Percentiles rank a stretch among this genome's conserved stretches.
phyloP scores from a whole-genome alignment of 2,888 invertebrate species.

The Carpatolechia fugitivella region DNA sequence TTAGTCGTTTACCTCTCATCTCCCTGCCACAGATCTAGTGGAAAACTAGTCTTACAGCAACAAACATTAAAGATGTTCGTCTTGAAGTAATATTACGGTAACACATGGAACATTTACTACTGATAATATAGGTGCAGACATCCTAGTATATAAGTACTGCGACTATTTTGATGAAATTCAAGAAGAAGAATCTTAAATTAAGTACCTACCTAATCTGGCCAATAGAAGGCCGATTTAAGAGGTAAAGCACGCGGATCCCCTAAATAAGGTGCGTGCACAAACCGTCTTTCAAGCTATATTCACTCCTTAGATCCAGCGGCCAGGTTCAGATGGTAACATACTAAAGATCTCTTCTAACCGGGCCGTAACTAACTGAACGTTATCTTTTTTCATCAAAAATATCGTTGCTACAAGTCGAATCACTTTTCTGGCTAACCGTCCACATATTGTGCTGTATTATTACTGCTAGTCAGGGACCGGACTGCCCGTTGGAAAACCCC shows the following conservation, averaged over 20 bases:
- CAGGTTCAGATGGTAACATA: constrained; percentile 6
- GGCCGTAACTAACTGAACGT: background rate
- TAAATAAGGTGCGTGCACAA: background rate
- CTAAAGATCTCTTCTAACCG: background rate
- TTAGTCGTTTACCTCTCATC: no score
- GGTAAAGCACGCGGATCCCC: no score
- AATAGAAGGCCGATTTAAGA: background rate
- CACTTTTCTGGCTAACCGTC: no score
- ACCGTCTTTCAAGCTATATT: background rate
- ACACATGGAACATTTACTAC: background rate
- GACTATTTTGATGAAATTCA: background rate
- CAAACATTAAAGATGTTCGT: no score
- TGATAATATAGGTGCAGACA: background rate
- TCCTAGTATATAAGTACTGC: background rate
- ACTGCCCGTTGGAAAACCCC: no score
- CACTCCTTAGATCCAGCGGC: background rate
- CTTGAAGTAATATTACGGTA: background rate
- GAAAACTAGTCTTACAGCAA: background rate
- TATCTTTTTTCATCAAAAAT: background rate
- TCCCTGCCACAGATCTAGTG: no score
- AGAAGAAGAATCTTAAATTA: background rate
- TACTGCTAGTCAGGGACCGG: no score
- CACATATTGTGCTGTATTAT: no score
- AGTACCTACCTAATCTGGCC: background rate
- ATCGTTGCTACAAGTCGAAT: background rate